A percentile compares a stretch with the other conserved stretches of the same genome.
These are phyloP conservation scores for Coracopsis vasa DNA, from an alignment of 2,113 vertebrate species.

Conservation along the genomic window DNA sequence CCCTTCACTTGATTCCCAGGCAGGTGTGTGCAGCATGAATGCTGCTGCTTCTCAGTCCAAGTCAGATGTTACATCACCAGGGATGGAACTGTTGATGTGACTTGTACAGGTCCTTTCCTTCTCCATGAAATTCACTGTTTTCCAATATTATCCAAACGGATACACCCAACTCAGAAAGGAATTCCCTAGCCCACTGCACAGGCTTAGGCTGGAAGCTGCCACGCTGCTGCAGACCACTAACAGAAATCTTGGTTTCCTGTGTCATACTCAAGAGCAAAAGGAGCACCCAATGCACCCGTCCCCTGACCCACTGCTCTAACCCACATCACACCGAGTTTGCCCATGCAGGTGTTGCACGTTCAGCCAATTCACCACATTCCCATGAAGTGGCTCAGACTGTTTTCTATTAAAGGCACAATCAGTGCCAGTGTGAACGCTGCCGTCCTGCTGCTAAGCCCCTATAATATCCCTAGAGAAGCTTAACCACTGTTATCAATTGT, in stretches of 20 bases:
- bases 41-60: not conserved
- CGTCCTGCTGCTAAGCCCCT: not conserved
- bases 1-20: not conserved
- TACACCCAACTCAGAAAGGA: not conserved
- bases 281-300: fast-evolving
- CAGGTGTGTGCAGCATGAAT: not conserved
- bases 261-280: not conserved
- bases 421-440: not conserved
- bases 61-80: too few species aligned
- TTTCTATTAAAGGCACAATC: not conserved
- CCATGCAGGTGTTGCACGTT: fast-evolving
- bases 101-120: fast-evolving
- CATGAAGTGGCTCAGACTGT: fast-evolving
- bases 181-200: not conserved
- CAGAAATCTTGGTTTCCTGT: not conserved
- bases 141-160: fast-evolving
- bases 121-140: not conserved
- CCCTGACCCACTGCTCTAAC: not conserved
- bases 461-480: not conserved
- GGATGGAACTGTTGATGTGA: too few species aligned
- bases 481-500: not conserved
- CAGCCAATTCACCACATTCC: not conserved
- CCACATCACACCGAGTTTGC: fast-evolving
- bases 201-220: not conserved
- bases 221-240: not conserved